Base-by-base conservation (phyloP, 2,888 invertebrate species). In the Agrochola lychnidis region DNA sequence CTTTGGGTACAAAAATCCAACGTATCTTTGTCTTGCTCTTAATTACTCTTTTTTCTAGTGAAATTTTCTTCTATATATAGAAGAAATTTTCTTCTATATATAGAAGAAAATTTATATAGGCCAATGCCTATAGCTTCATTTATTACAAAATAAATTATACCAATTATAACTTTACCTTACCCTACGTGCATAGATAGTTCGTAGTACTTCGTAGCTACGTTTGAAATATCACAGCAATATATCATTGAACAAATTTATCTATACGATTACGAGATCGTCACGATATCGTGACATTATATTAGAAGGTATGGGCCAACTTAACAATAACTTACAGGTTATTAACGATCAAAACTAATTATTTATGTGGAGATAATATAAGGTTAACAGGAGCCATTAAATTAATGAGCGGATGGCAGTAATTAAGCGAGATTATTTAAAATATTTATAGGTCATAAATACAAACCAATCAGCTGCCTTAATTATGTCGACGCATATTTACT, bases 161-260 rank as follows among this genome's bases (percentile, higher is more conserved):
- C 81, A 51, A 62, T 67, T 63, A 63, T 25, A 61, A 30, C 25
- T 36, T 62, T 74, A 74, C n/a, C n/a, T 56, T 74, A 74, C n/a
- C 40, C 64, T 66, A 81, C 62, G 51, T 59, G 42, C 42, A 25
- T 59, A 56, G 51, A 64, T 59, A 61, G 59, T 51, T 51, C 51
- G 19, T 82, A 82, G 82, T 59, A 61, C 53, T 51, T 51, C 51
- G 19, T 82, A 82, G 82, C 53, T 42, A 82, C 53, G 51, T 42
- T 71, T 71, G 69, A 74, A 82, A 80, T 84, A 84, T 74, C 70
- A 70, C 19, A 9, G 48, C 69, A 76, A 81, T 81, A 83, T 85
- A 85, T 85, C 77, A 84, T 56, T 48, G 22, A 77, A 85, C 77
- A 85, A 85, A 85, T 77, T 85, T 83, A 85, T 73, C 82, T 82